Evolutionary conservation across 1,140 invertebrate species (phyloP).

Genomic region (Euschistus heros): DNA sequence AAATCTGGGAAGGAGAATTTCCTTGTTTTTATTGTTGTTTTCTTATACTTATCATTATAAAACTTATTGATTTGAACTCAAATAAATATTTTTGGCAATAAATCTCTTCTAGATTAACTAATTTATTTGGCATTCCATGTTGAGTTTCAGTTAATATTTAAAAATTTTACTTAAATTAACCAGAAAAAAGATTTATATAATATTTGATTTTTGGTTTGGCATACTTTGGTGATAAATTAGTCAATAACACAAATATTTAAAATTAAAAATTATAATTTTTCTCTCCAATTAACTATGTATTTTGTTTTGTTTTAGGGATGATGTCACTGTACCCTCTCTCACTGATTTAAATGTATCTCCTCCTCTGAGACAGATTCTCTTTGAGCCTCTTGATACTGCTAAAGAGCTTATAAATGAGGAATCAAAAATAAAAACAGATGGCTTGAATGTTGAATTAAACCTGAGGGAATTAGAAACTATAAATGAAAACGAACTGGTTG

Average conservation of each 20-base stretch:
- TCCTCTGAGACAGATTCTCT: background rate
- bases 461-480: no score
- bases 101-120: background rate
- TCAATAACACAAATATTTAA: no score
- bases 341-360: background rate
- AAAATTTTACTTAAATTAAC: no score
- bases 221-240: no score
- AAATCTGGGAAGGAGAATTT: background rate
- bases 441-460: no score
- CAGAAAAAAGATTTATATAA: no score
- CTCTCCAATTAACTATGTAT: background rate
- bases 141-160: no score
- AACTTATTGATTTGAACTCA: background rate
- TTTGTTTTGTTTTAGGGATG: constrained; percentile 6
- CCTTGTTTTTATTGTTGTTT: background rate
- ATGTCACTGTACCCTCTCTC: background rate
- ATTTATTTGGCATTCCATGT: background rate
- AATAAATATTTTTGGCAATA: background rate
- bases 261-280: no score
- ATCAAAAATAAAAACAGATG: background rate
- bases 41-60: background rate
- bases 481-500: no score
- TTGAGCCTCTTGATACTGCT: constrained; percentile 6
- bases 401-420: constrained; percentile 4
- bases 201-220: no score